These are phyloP conservation scores for Himalopsyche tibetana DNA, from an alignment of 2,888 invertebrate genomes.

Conservation along the genomic window DNA sequence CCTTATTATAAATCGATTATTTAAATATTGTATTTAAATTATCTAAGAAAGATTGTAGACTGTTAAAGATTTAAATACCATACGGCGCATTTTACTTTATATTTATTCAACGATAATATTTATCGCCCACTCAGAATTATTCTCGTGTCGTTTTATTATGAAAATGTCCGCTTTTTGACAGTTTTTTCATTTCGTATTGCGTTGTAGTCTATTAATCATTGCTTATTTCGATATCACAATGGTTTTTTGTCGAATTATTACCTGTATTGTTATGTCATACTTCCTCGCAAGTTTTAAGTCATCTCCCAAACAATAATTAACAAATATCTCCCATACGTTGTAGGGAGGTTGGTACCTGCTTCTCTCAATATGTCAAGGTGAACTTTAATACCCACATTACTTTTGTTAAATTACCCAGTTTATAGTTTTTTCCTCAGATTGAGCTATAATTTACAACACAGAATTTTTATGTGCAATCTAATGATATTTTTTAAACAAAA, in stretches of 20 bases:
- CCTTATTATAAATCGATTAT: background rate
- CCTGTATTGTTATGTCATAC: no score
- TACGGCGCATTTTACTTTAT: background rate
- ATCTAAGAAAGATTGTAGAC: no score
- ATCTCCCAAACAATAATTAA: background rate
- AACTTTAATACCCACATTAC: background rate
- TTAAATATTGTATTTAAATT: no score
- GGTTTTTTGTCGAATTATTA: no score
- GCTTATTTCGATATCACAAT: background rate
- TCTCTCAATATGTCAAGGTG: constrained; percentile 35
- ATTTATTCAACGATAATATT: background rate
- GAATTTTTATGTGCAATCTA: no score
- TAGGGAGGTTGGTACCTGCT: background rate
- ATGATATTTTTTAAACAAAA: no score
- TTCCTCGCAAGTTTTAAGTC: background rate
- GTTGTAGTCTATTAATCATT: background rate
- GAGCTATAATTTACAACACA: no score
- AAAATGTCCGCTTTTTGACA: constrained; percentile 31
- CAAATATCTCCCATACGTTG: background rate
- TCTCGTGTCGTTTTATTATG: background rate
- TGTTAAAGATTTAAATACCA: background rate
- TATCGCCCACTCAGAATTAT: background rate
- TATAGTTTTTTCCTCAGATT: no score
- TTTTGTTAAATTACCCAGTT: no score
- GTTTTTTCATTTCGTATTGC: background rate